These are phyloP conservation scores for Petrosia ficiformis DNA, from an alignment of 37 sponge, comb jelly and placozoan genomes.

Conservation along the genomic window DNA sequence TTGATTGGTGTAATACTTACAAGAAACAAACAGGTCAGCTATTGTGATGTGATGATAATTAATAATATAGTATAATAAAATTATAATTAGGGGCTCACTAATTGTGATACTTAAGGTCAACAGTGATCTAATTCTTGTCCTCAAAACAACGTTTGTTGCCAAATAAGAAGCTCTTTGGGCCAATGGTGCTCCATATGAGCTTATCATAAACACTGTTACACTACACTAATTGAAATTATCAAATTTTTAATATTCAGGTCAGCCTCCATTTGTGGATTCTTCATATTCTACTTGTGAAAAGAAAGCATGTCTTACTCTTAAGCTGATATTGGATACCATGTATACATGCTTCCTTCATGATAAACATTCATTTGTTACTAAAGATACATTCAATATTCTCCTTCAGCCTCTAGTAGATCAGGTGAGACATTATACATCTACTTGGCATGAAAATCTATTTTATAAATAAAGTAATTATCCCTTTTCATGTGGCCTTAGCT, in stretches of 20 bases:
- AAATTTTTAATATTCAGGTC: neutral
- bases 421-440: too few relatives aligned
- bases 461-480: too few relatives aligned
- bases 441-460: too few relatives aligned
- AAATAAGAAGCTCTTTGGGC: too few relatives aligned
- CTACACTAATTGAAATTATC: too few relatives aligned
- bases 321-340: slow-evolving; percentile 46
- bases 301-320: slow-evolving; percentile 35
- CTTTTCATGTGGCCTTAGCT: too few relatives aligned
- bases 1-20: slow-evolving; percentile 15
- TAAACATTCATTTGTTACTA: slow-evolving; percentile 57
- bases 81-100: too few relatives aligned
- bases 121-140: too few relatives aligned
- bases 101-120: too few relatives aligned
- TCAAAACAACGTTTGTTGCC: too few relatives aligned
- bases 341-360: slow-evolving; percentile 68
- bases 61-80: slow-evolving; percentile 8
- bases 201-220: too few relatives aligned
- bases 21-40: neutral
- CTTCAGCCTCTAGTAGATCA: slow-evolving; percentile 65
- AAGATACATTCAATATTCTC: slow-evolving; percentile 64
- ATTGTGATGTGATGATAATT: neutral
- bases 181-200: too few relatives aligned
- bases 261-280: neutral
- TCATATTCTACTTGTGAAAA: neutral